Conservation (phyloP, 2,113 vertebrate genomes). For the Seriola dumerili region DNA sequence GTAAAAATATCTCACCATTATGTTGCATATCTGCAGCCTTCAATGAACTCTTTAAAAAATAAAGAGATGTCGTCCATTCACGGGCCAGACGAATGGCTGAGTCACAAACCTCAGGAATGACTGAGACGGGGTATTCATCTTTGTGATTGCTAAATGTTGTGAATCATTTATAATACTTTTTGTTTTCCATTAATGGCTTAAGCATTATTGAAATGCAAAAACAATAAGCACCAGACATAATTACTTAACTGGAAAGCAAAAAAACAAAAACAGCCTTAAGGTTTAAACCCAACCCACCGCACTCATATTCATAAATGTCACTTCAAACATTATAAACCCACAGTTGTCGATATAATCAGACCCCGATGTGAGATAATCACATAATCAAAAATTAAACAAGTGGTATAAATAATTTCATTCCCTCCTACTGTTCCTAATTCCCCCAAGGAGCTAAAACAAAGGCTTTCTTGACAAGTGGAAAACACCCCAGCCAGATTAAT, state of each 20-base stretch:
- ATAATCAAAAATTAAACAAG: slow-evolving; percentile 37
- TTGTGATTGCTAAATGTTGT: slow-evolving; percentile 34
- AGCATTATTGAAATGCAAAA: slow-evolving; percentile 3
- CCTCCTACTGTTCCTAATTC: neutral
- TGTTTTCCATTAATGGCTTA: slow-evolving; percentile 3
- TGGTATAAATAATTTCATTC: slow-evolving; percentile 1
- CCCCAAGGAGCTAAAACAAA: slow-evolving; percentile 15
- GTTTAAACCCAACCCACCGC: slow-evolving; percentile 8
- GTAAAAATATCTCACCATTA: no score
- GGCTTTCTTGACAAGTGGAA: slow-evolving; percentile 21
- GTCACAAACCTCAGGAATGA: slow-evolving; percentile 52
- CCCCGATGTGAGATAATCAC: slow-evolving; percentile 10
- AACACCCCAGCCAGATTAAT: slow-evolving; percentile 56
- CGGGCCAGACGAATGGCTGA: slow-evolving; percentile 26
- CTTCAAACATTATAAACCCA: neutral
- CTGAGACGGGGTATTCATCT: slow-evolving; percentile 52
- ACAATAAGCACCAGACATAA: slow-evolving; percentile 5
- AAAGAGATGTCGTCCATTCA: slow-evolving; percentile 11
- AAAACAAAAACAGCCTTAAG: slow-evolving; percentile 16
- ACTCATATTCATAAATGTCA: slow-evolving; percentile 23
- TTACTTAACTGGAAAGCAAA: slow-evolving; percentile 7
- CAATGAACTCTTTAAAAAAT: neutral
- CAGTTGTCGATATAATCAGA: slow-evolving; percentile 7
- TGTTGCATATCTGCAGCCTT: neutral
- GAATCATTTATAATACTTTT: slow-evolving; percentile 50